Base-by-base conservation (phyloP, 1,140 invertebrate species). In the Drosophila biarmipes region DNA sequence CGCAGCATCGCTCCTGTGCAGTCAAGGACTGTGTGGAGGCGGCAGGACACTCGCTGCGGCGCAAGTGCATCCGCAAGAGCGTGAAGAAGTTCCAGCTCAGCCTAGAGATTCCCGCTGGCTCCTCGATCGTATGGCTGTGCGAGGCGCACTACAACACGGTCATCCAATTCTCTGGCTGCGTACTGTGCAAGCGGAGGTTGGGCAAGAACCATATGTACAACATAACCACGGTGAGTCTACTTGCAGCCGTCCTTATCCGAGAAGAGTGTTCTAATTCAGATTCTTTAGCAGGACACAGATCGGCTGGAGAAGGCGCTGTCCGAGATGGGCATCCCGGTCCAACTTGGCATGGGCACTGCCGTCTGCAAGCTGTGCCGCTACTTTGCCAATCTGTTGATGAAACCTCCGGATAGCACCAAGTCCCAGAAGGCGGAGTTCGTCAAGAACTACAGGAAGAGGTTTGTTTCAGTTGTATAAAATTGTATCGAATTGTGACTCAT, bases 311-410 rank as follows among this genome's bases (percentile, higher is more conserved):
- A 94, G 56, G 92, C 94, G 2, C 92, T 97, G 5, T 86, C 91
- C 40, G 93, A 94, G 53, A 94, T 95, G 73, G 94, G 94, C 6
- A 93, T 97, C 12, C 96, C 96, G 1, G 94, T 96, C n/a, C 92
- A 93, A 31, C 73, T 95, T 38, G 90, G 92, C 34, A 90, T 92
- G 19, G 92, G 93, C 74, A 94, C 94, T 0, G 94, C 96, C 71
- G 94, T 97, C 11, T 97, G 96, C 91, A 97, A 97, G 92, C 90
- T 96, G 6, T 97, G 96, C 78, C 94, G 95, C 62, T 96, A 96
- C 80, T 97, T 96, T 91, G 95, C 95, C 54, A 94, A 95, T 46
- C 82, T 96, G 19, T 92, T 96, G 29, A 92, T 96, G 58, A 96
- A 96, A 55, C 93, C 93, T 12, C 91, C 92, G 7, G 87, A 94